phyloP scores from a whole-genome alignment of 2,113 vertebrate genomes.

The Cynoglossus semilaevis region DNA sequence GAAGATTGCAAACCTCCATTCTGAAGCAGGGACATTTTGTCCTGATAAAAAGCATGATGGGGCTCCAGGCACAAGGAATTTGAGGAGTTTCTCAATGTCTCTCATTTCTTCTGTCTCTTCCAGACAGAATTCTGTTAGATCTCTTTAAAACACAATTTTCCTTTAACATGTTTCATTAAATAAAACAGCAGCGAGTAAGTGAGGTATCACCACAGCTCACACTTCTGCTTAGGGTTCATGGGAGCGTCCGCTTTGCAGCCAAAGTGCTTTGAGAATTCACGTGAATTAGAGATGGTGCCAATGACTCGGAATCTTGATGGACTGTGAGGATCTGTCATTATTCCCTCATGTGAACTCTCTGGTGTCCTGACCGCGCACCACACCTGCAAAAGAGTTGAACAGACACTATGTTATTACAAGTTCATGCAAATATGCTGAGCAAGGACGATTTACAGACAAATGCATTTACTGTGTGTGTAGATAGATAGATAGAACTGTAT shows the following conservation, averaged over 20 bases:
- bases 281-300: conserved; percentile 90
- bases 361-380: conserved; percentile 94
- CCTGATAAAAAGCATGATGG: conserved; percentile 28
- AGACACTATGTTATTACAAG: background rate
- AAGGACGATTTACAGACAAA: too few relatives aligned
- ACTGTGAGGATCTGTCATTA: conserved; percentile 95
- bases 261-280: conserved; percentile 89
- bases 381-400: conserved; percentile 74
- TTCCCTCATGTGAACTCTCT: conserved; percentile 91
- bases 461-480: too few relatives aligned
- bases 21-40: conserved; percentile 33
- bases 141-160: too few relatives aligned
- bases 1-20: conserved; percentile 15
- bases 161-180: background rate
- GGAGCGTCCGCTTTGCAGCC: conserved; percentile 79
- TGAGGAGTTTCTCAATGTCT: conserved; percentile 38
- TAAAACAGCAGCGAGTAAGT: background rate
- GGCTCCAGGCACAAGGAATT: conserved; percentile 23
- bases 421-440: too few relatives aligned
- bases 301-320: conserved; percentile 92
- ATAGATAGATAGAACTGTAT: too few relatives aligned
- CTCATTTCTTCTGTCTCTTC: conserved; percentile 9
- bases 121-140: too few relatives aligned
- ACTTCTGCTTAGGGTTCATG: conserved; percentile 93
- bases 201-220: conserved; percentile 89